Evolutionary conservation across 1,140 invertebrate species (phyloP), one percentile per base, ranked within the genome.

Genomic region (Maniola jurtina): DNA sequence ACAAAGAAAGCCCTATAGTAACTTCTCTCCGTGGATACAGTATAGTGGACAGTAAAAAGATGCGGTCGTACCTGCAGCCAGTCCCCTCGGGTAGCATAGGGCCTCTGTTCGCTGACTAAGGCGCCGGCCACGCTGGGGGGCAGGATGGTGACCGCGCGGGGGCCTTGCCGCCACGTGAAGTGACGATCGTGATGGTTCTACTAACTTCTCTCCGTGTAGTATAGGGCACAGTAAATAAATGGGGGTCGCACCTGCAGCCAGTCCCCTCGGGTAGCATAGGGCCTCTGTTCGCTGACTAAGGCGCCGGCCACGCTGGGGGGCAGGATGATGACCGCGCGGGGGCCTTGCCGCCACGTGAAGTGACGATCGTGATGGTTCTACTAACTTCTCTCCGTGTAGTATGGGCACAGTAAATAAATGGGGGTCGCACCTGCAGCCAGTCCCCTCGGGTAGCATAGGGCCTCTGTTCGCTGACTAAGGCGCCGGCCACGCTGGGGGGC

Each of bases 51-150:
- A 4, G 25, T 4, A 25, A 4, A 25, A 25, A 25, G 25, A n/a
- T n/a, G n/a, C n/a, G n/a, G n/a, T n/a, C n/a, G n/a, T 54, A 97
- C 94, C 91, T 98, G 96, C 16, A 97, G 88, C 96, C 96, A 97
- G 42, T 89, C 89, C 0, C 95, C 96, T 79, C 94, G 93, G 38
- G 93, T 92, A 5, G 95, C 96, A 84, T 94, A 97, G 0, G 96
- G 96, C 72, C 93, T 92, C 61, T 94, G 93, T n/a, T 90, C 76
- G 64, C 93, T 92, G 0, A 95, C 96, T 72, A 96, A 92, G 15
- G 95, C 95, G 35, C 96, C 96, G 7, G 93, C 93, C 0, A 97
- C 96, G 56, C 93, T 92, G 13, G 94, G 90, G 5, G 96, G 93
- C 11, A 97, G 94, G 71, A 98, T 90, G 13, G 96, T 97, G n/a